A percentile compares a stretch with the other conserved stretches of the same genome.
phyloP scores from a whole-genome alignment of 2,888 invertebrate genomes.

The Caenorhabditis sp. region DNA sequence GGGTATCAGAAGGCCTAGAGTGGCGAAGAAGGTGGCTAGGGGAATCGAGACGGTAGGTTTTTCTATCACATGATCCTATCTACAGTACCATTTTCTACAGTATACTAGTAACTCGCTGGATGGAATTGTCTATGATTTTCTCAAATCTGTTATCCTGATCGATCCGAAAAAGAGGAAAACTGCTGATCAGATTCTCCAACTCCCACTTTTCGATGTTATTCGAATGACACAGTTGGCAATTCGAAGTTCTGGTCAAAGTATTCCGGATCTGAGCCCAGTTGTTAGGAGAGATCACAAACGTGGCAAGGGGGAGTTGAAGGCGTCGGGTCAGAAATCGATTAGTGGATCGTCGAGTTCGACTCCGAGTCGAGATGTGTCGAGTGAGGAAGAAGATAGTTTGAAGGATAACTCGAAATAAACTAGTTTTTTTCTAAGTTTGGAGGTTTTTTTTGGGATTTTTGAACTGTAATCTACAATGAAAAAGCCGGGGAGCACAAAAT shows the following conservation, averaged over 20 bases:
- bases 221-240: background rate
- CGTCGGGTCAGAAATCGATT: background rate
- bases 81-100: conserved; percentile 15
- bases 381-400: background rate
- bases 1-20: conserved; percentile 47
- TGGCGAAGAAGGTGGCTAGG: conserved; percentile 40
- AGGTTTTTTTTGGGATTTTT: too few species aligned
- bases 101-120: conserved; percentile 31
- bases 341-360: background rate
- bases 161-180: conserved; percentile 30
- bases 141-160: conserved; percentile 21
- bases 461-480: too few species aligned
- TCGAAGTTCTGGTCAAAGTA: background rate
- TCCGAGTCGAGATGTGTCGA: background rate
- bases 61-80: background rate
- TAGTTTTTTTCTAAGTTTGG: too few species aligned
- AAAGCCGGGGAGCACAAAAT: too few species aligned
- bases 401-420: background rate
- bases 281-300: background rate
- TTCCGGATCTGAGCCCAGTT: background rate
- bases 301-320: conserved; percentile 8
- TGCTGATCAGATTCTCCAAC: conserved; percentile 21
- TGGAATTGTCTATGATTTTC: conserved; percentile 19
- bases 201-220: conserved; percentile 26
- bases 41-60: conserved; percentile 44